Evolutionary conservation across 2,797 vertebrate genomes (phyloP).

Genomic region (Esox lucius): DNA sequence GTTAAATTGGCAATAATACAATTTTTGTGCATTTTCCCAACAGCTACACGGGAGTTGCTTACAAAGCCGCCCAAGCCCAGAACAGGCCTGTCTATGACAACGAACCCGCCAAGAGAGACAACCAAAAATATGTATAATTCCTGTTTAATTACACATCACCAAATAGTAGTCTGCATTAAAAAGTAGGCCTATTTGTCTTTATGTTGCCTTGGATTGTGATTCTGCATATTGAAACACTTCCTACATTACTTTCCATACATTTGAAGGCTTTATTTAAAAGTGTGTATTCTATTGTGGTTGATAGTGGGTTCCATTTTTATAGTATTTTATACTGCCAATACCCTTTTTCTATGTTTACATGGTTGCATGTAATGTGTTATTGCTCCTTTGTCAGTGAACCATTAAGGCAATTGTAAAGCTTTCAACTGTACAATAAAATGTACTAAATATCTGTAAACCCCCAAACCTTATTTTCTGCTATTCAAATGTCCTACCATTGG

Average conservation of each 20-base stretch:
- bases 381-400: conserved; percentile 4
- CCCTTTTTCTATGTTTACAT: background rate
- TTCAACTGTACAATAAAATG: conserved; percentile 27
- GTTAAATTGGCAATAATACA: background rate
- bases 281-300: conserved; percentile 1
- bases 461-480: background rate
- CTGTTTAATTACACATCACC: background rate
- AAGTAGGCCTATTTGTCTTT: background rate
- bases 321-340: conserved; percentile 24
- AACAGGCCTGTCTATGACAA: conserved; percentile 28
- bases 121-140: conserved; percentile 54
- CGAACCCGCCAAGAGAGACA: conserved; percentile 24
- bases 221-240: background rate
- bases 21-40: conserved; percentile 12
- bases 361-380: background rate
- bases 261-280: too few species aligned
- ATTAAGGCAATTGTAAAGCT: conserved; percentile 15
- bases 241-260: background rate
- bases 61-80: conserved; percentile 57
- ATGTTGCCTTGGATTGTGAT: background rate
- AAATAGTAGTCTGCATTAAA: background rate
- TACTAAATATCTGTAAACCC: background rate
- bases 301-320: conserved; percentile 8
- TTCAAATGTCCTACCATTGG: background rate
- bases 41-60: conserved; percentile 60